Base-by-base conservation (phyloP, 2,888 invertebrate species). In the Alentia gelatinosa region DNA sequence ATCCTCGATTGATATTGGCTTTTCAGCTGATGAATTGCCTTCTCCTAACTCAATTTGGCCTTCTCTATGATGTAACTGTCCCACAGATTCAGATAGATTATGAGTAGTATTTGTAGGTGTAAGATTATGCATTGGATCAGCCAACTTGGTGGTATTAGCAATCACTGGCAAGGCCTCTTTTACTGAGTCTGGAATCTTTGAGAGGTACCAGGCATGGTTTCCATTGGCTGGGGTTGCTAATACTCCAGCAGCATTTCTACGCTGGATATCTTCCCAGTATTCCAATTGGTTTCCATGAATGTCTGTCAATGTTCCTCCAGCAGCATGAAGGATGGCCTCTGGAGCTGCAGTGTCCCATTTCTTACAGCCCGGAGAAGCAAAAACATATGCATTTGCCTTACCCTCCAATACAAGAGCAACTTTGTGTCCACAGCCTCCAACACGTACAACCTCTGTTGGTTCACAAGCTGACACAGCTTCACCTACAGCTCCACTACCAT, bases 341-440 rank as follows among this genome's bases (percentile, higher is more conserved):
- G 99, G 99, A 0, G 98, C 99, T 96, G 99, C 99, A 0, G 99
- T 99, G 96, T 99, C 99, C 99, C 99, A 99, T 95, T 98, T 98
- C 96, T 99, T 99, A 95, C 98, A 98, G 0, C 99, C 99, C 35
- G 97, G 97, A 94, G 98, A 98, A 0, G 99, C 98, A 96, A 98
- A 99, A 0, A 99, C 98, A 95, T 99, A 99, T 0, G 99, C 98
- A 94, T 99, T 98, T 0, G 99, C 99, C 95, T 97, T 97, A 0
- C 99, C 99, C 96, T 99, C 99, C 91, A 99, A 96, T 79, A 99
- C 96, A 93, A 98, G 97, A 94, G 99, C 96, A 0, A 89, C 91
- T 97, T 99, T 99, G 94, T 98, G 98, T 0, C 99, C 99, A 91
- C 99, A 99, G n/a, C 99, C 99, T 33, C 99, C 99, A 42, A 99